Conservation (phyloP, 2,888 invertebrate genomes). For the Scaptodrosophila latifasciaeformis region DNA sequence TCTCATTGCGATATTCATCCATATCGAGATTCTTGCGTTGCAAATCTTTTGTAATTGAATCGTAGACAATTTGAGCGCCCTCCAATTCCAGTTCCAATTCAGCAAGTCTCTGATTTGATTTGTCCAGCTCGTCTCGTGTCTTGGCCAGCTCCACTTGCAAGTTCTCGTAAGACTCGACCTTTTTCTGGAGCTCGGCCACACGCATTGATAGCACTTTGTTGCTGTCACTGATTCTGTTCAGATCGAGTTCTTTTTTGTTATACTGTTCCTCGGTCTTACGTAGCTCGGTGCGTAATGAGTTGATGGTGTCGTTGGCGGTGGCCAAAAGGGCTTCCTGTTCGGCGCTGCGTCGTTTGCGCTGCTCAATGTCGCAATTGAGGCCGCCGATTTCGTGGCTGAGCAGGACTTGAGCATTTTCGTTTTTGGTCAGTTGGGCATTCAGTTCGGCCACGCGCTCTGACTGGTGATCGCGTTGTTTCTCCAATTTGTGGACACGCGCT, state of each 20-base stretch:
- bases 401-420: constrained; percentile 51
- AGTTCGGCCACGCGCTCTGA: constrained; percentile 54
- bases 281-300: background rate
- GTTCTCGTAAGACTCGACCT: no score
- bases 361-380: constrained; percentile 48
- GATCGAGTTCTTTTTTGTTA: no score
- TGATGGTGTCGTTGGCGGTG: background rate
- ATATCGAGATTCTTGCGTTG: no score
- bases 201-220: no score
- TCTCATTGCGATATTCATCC: no score
- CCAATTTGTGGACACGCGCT: constrained; percentile 47
- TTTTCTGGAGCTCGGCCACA: no score
- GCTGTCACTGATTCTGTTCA: no score
- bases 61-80: no score
- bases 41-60: background rate
- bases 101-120: background rate
- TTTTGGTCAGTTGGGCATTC: constrained; percentile 33
- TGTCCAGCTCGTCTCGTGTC: background rate
- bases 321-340: constrained; percentile 14
- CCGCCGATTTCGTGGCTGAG: constrained; percentile 60
- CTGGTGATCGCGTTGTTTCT: constrained; percentile 46
- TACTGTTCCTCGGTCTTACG: no score
- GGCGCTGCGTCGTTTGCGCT: background rate
- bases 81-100: background rate
- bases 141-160: background rate